Conservation (phyloP, 2,888 invertebrate genomes). For the Rhamnusium bicolor region DNA sequence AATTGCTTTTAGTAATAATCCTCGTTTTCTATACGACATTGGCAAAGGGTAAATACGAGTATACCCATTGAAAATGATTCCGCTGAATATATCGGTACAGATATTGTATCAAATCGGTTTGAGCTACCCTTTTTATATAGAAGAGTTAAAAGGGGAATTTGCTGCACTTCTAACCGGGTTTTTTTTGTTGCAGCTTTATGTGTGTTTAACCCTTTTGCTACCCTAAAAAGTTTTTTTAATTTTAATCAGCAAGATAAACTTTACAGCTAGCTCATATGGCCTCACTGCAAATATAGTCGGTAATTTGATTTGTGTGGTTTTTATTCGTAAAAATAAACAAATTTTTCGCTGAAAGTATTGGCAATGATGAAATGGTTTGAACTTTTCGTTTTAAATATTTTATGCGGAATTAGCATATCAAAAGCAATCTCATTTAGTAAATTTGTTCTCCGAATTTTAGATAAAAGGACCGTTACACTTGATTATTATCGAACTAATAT, state of each 20-base stretch:
- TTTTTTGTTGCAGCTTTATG: conserved; percentile 21
- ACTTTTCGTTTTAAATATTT: not conserved
- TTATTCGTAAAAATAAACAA: not conserved
- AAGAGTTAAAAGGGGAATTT: conserved; percentile 24
- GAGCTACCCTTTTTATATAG: not conserved
- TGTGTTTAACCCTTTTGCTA: conserved; percentile 18
- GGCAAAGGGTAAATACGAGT: not conserved
- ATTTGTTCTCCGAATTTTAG: not conserved
- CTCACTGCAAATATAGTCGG: conserved; percentile 15
- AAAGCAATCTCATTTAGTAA: not conserved
- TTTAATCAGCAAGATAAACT: conserved; percentile 38
- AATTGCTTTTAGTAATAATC: conserved; percentile 25
- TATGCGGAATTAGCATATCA: not conserved
- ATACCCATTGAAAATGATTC: conserved; percentile 29
- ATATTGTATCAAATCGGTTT: conserved; percentile 28
- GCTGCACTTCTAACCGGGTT: conserved; percentile 17
- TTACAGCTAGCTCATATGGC: conserved; percentile 8
- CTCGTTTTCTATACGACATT: not conserved
- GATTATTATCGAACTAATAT: not conserved
- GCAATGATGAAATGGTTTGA: conserved; percentile 16
- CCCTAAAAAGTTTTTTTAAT: conserved; percentile 7
- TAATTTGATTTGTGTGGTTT: conserved; percentile 32
- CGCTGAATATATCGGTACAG: conserved; percentile 9
- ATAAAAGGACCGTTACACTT: not conserved
- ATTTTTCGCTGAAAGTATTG: conserved; percentile 1